Base-by-base conservation (phyloP, 1,140 invertebrate genomes). In the Drosophila arawakana region DNA sequence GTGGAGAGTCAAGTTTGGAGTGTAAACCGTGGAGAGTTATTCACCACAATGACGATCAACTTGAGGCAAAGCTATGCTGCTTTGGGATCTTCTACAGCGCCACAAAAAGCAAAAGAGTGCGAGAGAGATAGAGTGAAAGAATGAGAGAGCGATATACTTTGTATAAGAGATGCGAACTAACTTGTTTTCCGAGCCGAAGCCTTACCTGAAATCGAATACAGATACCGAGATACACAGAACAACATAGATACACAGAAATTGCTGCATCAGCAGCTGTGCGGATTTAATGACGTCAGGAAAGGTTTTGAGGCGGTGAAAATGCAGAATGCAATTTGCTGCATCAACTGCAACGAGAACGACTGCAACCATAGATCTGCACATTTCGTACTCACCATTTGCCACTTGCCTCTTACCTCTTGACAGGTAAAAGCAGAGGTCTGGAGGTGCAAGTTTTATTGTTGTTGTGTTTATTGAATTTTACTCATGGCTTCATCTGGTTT, bases 201-300 rank as follows among this genome's bases (percentile, higher is more conserved):
- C 34, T n/a, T 65, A 47, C 37, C 25, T 15, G 54, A 49, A 61
- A 10, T 18, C 49, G 41, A 65, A 39, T 10, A 44, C 39, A 11
- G 9, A 44, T 21, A 50, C 47, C 7, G 21, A 50, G 9, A 50
- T 8, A 30, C 3, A 9, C 15, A 21, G 7, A 30, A 50, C 18
- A 50, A n/a, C 47, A 70, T 70, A 85, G 82, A 85, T 88, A 85
- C 82, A 85, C 72, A 85, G 82, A 88, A 85, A 82, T 85, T 82
- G 79, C 82, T 85, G 79, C 68, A 76, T 60, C 71, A 71, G 76
- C 73, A 73, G 57, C 71, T 73, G 65, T 55, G 55, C 34, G 34
- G 43, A 69, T 39, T 61, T 46, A 39, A 73, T 73, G 65, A 73
- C 71, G 65, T 73, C 65, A 73, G 43, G 21, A 7, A 69, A 61